Evolutionary conservation across 2,888 invertebrate genomes (phyloP).

Genomic region (Plemyria rubiginata): DNA sequence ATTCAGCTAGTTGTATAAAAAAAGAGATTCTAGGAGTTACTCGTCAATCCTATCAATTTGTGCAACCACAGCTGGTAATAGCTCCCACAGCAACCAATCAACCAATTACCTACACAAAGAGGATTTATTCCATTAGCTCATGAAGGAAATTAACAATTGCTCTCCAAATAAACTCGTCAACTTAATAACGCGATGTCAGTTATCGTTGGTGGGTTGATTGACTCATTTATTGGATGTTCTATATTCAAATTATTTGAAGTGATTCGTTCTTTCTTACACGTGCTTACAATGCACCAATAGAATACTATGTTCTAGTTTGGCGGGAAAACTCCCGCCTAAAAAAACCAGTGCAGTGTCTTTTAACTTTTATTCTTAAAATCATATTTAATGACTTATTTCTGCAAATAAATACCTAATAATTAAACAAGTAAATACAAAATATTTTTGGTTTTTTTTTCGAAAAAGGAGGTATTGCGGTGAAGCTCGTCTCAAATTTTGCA

Average conservation of each 20-base stretch:
- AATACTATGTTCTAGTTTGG: neutral
- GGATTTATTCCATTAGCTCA: conserved; percentile 82
- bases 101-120: conserved; percentile 77
- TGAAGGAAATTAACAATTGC: conserved; percentile 84
- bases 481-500: too few species aligned
- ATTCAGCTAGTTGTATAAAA: too few species aligned
- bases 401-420: too few species aligned
- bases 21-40: neutral
- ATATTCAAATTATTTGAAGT: conserved; percentile 24
- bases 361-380: too few species aligned
- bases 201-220: conserved; percentile 68
- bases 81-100: conserved; percentile 60
- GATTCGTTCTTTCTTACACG: conserved; percentile 13
- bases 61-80: conserved; percentile 32
- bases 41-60: neutral
- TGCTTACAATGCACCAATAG: neutral
- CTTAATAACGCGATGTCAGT: conserved; percentile 78
- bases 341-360: too few species aligned
- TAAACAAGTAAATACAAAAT: too few species aligned
- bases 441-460: too few species aligned
- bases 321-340: neutral
- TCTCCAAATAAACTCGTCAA: conserved; percentile 80
- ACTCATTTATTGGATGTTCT: conserved; percentile 57
- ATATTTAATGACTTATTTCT: too few species aligned
- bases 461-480: too few species aligned